Conservation (phyloP, 2,888 invertebrate species). For the Buathra laborator region DNA sequence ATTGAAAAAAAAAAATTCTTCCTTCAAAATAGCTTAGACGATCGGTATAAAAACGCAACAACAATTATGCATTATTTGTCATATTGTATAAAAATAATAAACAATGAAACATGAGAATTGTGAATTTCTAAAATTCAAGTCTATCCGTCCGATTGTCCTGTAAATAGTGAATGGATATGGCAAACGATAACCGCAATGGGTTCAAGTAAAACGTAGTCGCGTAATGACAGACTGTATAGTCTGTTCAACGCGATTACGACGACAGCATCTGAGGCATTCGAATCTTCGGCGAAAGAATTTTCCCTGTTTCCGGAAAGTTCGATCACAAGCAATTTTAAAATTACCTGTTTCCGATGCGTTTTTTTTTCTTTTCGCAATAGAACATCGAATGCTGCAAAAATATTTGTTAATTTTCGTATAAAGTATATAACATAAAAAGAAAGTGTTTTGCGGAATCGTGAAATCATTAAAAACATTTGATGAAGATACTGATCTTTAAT, state of each 20-base stretch:
- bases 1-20: neutral
- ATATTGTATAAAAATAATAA: too few species aligned
- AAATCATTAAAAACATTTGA: slow-evolving; percentile 3
- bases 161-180: slow-evolving; percentile 80
- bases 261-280: slow-evolving; percentile 80
- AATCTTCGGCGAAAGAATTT: slow-evolving; percentile 62
- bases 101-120: too few species aligned
- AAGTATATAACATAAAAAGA: neutral
- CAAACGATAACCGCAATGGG: slow-evolving; percentile 79
- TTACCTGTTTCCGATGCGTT: too few species aligned
- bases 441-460: neutral
- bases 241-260: slow-evolving; percentile 81
- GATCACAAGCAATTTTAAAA: too few species aligned
- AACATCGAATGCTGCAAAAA: neutral
- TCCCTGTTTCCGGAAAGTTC: too few species aligned
- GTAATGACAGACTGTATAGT: slow-evolving; percentile 74
- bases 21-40: too few species aligned
- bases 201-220: slow-evolving; percentile 82
- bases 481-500: slow-evolving; percentile 18
- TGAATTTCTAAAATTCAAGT: slow-evolving; percentile 46
- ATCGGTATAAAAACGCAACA: too few species aligned
- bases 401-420: neutral
- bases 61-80: too few species aligned
- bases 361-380: neutral
- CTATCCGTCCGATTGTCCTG: slow-evolving; percentile 79